Evolutionary conservation across 2,113 vertebrate species (phyloP), one percentile per base, ranked within the genome.

Genomic region (Potamarius usumacintae): DNA sequence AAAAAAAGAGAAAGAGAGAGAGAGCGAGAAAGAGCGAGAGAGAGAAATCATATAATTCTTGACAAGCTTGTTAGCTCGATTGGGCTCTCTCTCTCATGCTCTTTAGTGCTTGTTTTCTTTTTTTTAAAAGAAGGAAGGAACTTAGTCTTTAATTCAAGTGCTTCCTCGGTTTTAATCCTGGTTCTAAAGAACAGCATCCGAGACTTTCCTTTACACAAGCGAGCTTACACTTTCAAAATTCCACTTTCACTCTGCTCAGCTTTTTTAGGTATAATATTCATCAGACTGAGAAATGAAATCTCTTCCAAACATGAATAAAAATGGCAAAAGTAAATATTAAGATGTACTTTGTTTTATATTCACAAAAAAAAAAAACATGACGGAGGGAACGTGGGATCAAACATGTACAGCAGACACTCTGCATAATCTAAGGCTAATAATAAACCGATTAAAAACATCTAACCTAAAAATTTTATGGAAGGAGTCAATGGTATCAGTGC

Each of bases 51-150:
- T 42, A 42, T 65, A 80, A 86, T 65, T 34, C n/a, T 42, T 30
- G 34, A 78, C 30, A 9, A 85, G 83, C 78, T 81, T 78, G 58
- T 50, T 57, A 82, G 83, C 67, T 82, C 77, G 12, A 57, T 58
- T 55, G n/a, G 22, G 17, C 60, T 84, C 30, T 55, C 18, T 53
- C 42, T 42, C 42, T 42, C 42, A 42, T 42, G 15, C 74, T 7
- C 81, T 77, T 18, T 78, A 22, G 55, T 34, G 50, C 30, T 52
- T 57, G 25, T 80, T 82, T 62, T 63, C 34, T 50, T 15, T 87
- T 84, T 91, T 93, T 92, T 83, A 87, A 86, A 81, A 72, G 55
- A 62, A 82, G 11, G 42, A 30, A 86, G 58, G 74, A 86, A 85
- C 74, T 57, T 53, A 76, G 55, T 62, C 62, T 60, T 74, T 27